Base-by-base conservation (phyloP, 2,888 invertebrate species). In the Aleiodes leptofemur region DNA sequence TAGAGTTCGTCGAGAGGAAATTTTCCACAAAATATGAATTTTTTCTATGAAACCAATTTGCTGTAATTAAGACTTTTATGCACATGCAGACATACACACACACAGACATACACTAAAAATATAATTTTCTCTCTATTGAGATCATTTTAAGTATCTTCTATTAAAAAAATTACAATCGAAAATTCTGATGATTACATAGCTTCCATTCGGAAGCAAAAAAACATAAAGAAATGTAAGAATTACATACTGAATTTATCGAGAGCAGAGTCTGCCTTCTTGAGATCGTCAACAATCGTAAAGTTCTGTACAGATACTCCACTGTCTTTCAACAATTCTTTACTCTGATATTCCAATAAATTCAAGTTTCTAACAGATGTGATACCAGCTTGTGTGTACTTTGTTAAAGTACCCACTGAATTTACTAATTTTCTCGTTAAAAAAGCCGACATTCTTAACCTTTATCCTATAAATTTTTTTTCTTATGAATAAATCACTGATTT, bases 311-410 rank as follows among this genome's bases (percentile, higher is more conserved):
- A 93, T 78, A 97, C 95, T 55, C 96, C 96, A 90, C 95, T 93
- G 86, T 97, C 95, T 82, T 94, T 93, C 79, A 99, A 91, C 50
- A 99, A 91, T 86, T 96, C 94, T 90, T 99, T 99, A 88, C 98
- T 98, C 90, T 99, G 99, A 89, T 96, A 99, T 90, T 99, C 99
- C 87, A 99, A 93, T 51, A 99, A 91, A 91, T 99, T 99, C 72
- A 99, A 91, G 86, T 93, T 91, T 81, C 98, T 86, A 3, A 79
- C 76, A 11, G 83, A 84, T 9, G 84, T 79, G 6, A 79, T 38
- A 55, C 80, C 78, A 7, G 82, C 75, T 69, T 83, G 82, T 1
- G 82, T 78, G 23, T 79, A 77, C 76, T 82, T 86, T 14, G 80
- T 83, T 1, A 87, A 78, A 71, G 79, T 55, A 43, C 80, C 77